A percentile compares a stretch with the other conserved stretches of the same genome.
Evolutionary conservation across 2,888 invertebrate genomes (phyloP).

Genomic region (Drosophila macrospina): DNA sequence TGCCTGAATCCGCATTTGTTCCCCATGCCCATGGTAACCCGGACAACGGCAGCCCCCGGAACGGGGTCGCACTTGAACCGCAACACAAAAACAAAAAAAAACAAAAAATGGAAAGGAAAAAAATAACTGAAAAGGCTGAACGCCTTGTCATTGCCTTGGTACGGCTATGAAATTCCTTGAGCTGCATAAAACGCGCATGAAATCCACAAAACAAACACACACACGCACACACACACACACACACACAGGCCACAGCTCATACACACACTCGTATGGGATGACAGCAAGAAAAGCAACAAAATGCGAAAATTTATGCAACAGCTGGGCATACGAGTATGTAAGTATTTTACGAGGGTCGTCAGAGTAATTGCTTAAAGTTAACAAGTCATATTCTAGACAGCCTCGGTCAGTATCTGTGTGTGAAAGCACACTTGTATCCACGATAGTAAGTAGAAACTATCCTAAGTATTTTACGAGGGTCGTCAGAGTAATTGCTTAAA

Average conservation of each 20-base stretch:
- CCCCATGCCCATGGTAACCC: slow-evolving; percentile 28
- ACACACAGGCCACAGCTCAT: slow-evolving; percentile 9
- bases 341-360: slow-evolving; percentile 55
- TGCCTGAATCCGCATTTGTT: slow-evolving; percentile 35
- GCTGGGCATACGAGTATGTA: slow-evolving; percentile 52
- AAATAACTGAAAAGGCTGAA: slow-evolving; percentile 29
- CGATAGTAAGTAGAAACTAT: too few relatives aligned
- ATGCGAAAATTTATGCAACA: slow-evolving; percentile 78
- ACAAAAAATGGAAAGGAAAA: neutral
- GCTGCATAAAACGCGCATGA: slow-evolving; percentile 71
- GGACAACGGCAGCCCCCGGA: slow-evolving; percentile 27
- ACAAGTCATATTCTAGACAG: neutral
- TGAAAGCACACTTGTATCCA: too few relatives aligned
- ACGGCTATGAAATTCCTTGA: slow-evolving; percentile 67
- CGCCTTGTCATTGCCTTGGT: slow-evolving; percentile 57
- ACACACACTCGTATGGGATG: slow-evolving; percentile 9
- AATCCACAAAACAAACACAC: slow-evolving; percentile 44
- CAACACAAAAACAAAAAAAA: slow-evolving; percentile 11
- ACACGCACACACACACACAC: slow-evolving; percentile 22
- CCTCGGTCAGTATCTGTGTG: too few relatives aligned
- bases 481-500: neutral
- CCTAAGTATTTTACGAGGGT: slow-evolving; percentile 55
- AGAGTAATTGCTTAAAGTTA: neutral
- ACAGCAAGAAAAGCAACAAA: slow-evolving; percentile 49
- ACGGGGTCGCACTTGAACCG: slow-evolving; percentile 48